A percentile compares a stretch with the other conserved stretches of the same genome.
Conservation (phyloP, 2,797 vertebrate genomes). For the Pseudocheirus occidentalis region DNA sequence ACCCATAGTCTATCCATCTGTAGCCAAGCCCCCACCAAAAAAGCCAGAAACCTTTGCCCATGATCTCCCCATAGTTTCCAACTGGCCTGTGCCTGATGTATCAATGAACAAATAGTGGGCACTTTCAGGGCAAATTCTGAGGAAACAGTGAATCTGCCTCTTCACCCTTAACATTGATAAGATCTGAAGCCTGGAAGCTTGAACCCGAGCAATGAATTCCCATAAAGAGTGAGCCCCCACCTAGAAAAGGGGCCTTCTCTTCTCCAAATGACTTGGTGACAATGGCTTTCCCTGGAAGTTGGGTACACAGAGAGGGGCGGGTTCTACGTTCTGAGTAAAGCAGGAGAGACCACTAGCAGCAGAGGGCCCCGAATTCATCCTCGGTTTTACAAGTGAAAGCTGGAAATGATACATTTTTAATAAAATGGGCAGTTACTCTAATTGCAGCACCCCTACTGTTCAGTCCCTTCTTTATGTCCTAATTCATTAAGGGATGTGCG, state of each 20-base stretch:
- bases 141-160: background rate
- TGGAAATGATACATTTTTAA: constrained; percentile 85
- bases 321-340: background rate
- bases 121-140: background rate
- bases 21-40: background rate
- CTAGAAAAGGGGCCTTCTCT: background rate
- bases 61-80: background rate
- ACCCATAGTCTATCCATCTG: background rate
- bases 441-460: constrained; percentile 84
- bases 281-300: background rate
- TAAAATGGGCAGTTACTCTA: constrained; percentile 84
- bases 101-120: background rate
- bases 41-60: background rate
- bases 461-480: constrained; percentile 84
- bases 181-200: background rate
- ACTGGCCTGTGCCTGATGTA: background rate
- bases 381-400: constrained; percentile 79
- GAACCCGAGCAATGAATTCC: background rate
- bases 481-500: constrained; percentile 85
- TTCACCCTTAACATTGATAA: background rate
- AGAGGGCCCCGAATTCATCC: constrained; percentile 71
- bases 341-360: constrained; percentile 30
- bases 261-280: background rate
- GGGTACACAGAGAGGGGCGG: background rate
- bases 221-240: background rate